phyloP scores from a whole-genome alignment of 2,113 vertebrate genomes.

The Boulengeromyrus knoepffleri region DNA sequence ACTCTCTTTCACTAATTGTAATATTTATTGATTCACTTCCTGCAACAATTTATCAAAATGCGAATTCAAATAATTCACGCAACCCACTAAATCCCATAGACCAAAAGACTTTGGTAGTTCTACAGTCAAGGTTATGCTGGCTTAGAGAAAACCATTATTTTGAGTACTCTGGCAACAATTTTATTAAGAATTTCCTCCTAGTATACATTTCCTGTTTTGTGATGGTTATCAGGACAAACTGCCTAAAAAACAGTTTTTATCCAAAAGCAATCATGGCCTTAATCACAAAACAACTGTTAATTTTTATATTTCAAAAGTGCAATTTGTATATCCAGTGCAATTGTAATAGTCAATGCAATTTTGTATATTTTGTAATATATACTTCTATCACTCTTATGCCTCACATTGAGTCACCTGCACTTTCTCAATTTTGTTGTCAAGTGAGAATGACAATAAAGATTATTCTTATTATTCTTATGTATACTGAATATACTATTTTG shows the following conservation, averaged over 20 bases:
- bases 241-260: no score
- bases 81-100: neutral
- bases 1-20: neutral
- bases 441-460: no score
- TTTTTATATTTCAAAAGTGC: no score
- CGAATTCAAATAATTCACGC: neutral
- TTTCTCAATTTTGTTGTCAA: no score
- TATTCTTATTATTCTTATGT: neutral
- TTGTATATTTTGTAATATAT: no score
- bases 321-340: no score
- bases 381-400: no score
- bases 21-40: neutral
- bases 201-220: neutral
- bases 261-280: no score
- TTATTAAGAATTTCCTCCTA: neutral
- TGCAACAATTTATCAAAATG: neutral
- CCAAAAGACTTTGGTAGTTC: neutral
- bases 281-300: no score
- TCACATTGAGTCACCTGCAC: no score
- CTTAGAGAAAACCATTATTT: neutral
- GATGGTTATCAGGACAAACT: neutral
- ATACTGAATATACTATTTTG: neutral
- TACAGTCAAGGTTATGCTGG: neutral
- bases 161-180: neutral
- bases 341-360: no score